phyloP scores from a whole-genome alignment of 2,888 invertebrate genomes.

The Tholera decimalis region DNA sequence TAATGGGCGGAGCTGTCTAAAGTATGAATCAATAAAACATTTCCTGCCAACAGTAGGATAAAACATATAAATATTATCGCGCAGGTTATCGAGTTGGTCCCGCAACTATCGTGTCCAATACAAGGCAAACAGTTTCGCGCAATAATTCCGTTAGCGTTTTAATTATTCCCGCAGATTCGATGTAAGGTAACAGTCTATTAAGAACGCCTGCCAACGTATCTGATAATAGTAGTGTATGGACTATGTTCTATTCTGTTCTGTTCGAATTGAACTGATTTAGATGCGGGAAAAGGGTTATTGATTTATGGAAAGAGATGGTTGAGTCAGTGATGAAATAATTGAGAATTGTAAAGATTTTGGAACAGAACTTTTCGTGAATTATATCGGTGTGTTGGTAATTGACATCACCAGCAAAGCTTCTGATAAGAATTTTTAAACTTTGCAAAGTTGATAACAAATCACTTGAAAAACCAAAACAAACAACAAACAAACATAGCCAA shows the following conservation, averaged over 20 bases:
- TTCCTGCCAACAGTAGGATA: conserved; percentile 48
- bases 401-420: neutral
- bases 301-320: conserved; percentile 26
- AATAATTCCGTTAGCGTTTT: conserved; percentile 82
- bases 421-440: neutral
- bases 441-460: neutral
- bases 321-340: neutral
- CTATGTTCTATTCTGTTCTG: conserved; percentile 41
- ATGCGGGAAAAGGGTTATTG: conserved; percentile 23
- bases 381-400: neutral
- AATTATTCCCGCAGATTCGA: conserved; percentile 78
- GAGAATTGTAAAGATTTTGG: neutral
- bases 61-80: conserved; percentile 28
- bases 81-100: conserved; percentile 65
- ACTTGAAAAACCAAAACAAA: conserved; percentile 16
- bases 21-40: conserved; percentile 50
- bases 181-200: conserved; percentile 70
- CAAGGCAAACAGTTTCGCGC: conserved; percentile 77
- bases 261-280: conserved; percentile 34
- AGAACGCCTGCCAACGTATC: conserved; percentile 56
- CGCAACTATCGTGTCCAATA: conserved; percentile 83
- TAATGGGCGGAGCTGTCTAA: conserved; percentile 47
- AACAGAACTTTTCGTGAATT: neutral
- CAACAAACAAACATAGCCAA: conserved; percentile 62
- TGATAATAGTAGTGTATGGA: conserved; percentile 52